Conservation (phyloP, 2,113 vertebrate genomes). For the Microcebus tavaratra region DNA sequence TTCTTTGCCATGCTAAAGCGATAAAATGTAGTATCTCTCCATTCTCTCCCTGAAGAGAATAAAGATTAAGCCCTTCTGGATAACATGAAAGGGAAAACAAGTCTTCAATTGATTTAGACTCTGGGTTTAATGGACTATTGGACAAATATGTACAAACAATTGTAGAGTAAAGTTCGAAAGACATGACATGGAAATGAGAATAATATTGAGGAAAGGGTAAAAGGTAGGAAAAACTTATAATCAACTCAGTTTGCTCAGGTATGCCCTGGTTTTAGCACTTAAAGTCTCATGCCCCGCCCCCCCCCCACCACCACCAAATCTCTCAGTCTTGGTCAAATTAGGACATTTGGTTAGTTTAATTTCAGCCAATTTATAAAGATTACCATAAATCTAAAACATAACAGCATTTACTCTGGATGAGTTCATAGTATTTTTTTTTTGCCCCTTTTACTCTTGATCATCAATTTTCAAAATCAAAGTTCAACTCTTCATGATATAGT, state of each 20-base stretch:
- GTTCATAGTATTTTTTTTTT: neutral
- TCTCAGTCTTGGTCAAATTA: neutral
- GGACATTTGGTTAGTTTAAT: neutral
- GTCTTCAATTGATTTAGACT: neutral
- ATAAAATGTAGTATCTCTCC: neutral
- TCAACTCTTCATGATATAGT: neutral
- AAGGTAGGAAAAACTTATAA: neutral
- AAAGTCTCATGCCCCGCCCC: neutral
- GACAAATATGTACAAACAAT: neutral
- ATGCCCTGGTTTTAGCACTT: neutral
- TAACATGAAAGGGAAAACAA: neutral
- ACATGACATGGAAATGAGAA: neutral
- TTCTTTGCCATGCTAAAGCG: neutral
- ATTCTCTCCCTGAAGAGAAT: neutral
- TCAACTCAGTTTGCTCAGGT: neutral
- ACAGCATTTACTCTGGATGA: neutral
- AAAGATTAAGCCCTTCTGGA: neutral
- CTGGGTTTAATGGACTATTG: neutral
- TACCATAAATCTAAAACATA: neutral
- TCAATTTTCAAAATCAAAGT: neutral
- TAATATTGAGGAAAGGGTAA: neutral
- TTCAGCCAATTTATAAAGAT: neutral
- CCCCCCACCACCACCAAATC: neutral
- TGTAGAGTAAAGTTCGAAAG: neutral
- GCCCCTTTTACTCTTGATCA: neutral